Conservation (phyloP, 1,140 invertebrate genomes). For the Ylistrum balloti region DNA sequence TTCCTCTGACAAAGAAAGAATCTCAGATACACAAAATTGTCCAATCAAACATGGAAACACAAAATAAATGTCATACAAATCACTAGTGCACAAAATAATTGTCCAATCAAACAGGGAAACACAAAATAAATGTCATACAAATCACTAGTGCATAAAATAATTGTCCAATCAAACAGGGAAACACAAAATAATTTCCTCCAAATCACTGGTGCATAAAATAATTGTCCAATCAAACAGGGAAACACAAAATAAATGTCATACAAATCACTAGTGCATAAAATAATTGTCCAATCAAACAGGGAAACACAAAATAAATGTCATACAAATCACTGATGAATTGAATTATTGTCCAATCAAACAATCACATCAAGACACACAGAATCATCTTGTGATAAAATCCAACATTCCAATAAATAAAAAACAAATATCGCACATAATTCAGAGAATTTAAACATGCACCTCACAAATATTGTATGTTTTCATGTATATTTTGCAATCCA, state of each 20-base stretch:
- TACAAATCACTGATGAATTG: too few relatives aligned
- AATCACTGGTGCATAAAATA: neutral
- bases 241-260: neutral
- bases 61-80: neutral
- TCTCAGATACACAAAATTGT: slow-evolving; percentile 44
- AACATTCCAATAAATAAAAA: too few relatives aligned
- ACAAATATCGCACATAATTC: too few relatives aligned
- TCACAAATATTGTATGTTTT: too few relatives aligned
- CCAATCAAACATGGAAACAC: neutral
- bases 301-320: too few relatives aligned
- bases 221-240: neutral
- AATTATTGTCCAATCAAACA: too few relatives aligned
- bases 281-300: neutral
- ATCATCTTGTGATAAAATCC: too few relatives aligned
- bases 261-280: neutral
- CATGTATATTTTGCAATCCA: too few relatives aligned
- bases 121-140: neutral
- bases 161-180: neutral
- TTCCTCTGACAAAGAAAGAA: too few relatives aligned
- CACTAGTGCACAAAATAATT: slow-evolving; percentile 12
- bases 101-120: slow-evolving; percentile 44
- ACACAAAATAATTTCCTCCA: neutral
- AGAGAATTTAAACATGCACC: too few relatives aligned
- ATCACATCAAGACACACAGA: neutral
- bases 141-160: neutral